Percentiles rank a stretch among this genome's conserved stretches.
phyloP scores from a whole-genome alignment of 2,797 vertebrate species.

The Kryptolebias ocellatus region DNA sequence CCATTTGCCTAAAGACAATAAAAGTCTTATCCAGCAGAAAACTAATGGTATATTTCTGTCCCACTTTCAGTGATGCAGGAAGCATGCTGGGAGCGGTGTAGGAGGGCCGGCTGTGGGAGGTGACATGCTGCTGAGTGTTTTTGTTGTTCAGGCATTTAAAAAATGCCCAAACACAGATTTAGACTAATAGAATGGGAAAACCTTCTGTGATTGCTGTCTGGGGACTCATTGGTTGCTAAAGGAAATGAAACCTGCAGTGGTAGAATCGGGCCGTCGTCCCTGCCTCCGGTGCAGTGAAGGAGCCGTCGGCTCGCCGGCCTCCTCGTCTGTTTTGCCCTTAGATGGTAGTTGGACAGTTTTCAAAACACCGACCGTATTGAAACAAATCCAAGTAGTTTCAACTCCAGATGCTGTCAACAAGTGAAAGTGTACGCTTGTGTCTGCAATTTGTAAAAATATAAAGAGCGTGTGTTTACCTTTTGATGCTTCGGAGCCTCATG shows the following conservation, averaged over 20 bases:
- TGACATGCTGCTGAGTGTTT: neutral
- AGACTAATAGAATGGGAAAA: conserved; percentile 4
- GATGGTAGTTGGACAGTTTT: conserved; percentile 52
- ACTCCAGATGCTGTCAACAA: conserved; percentile 34
- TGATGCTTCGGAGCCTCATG: neutral
- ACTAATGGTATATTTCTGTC: too few relatives aligned
- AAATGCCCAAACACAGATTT: conserved; percentile 13
- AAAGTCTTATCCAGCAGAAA: too few relatives aligned
- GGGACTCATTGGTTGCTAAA: conserved; percentile 4
- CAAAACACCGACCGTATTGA: conserved; percentile 39
- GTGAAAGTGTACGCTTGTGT: conserved; percentile 3
- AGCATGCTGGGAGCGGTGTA: neutral
- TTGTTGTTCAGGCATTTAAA: conserved; percentile 1
- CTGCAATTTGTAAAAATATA: neutral
- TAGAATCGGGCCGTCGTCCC: conserved; percentile 12
- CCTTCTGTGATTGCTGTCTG: conserved; percentile 7
- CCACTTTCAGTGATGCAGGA: neutral
- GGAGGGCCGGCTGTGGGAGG: neutral
- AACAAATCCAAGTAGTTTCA: conserved; percentile 33
- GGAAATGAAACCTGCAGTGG: neutral
- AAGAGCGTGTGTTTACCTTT: neutral
- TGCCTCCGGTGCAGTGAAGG: conserved; percentile 16
- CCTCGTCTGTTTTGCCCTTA: conserved; percentile 55
- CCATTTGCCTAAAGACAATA: too few relatives aligned
- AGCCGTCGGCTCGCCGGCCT: conserved; percentile 25